Conservation (phyloP, 1,140 invertebrate genomes). For the Leptopilina clavipes region DNA sequence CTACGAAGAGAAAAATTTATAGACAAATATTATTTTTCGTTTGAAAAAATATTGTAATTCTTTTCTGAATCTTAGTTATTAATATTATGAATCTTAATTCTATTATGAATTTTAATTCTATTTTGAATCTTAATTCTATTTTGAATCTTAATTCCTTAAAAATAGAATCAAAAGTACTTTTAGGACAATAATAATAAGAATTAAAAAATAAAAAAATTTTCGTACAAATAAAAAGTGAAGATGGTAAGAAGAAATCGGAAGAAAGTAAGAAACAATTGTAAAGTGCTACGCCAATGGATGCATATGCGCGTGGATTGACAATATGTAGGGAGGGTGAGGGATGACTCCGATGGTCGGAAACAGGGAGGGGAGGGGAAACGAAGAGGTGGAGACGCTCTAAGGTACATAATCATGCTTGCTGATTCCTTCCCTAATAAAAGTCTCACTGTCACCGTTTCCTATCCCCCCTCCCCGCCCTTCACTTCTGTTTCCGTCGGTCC, state of each 20-base stretch:
- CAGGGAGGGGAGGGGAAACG: constrained; percentile 42
- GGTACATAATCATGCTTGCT: constrained; percentile 75
- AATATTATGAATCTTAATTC: too few relatives aligned
- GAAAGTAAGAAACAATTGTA: background rate
- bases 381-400: constrained; percentile 65
- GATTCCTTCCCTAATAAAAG: constrained; percentile 75
- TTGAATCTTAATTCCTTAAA: too few relatives aligned
- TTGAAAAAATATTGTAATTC: too few relatives aligned
- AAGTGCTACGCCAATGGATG: constrained; percentile 60
- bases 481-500: constrained; percentile 50
- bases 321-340: background rate
- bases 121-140: too few relatives aligned
- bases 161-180: too few relatives aligned
- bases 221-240: background rate
- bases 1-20: too few relatives aligned
- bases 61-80: too few relatives aligned
- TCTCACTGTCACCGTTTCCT: constrained; percentile 70
- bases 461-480: constrained; percentile 50
- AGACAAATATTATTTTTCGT: too few relatives aligned
- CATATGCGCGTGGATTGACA: constrained; percentile 51
- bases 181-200: too few relatives aligned
- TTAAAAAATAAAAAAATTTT: background rate
- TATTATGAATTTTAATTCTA: too few relatives aligned
- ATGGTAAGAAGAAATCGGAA: background rate
- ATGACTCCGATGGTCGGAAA: constrained; percentile 31